Conservation (phyloP, 2,888 invertebrate genomes). For the Phortica okadai region DNA sequence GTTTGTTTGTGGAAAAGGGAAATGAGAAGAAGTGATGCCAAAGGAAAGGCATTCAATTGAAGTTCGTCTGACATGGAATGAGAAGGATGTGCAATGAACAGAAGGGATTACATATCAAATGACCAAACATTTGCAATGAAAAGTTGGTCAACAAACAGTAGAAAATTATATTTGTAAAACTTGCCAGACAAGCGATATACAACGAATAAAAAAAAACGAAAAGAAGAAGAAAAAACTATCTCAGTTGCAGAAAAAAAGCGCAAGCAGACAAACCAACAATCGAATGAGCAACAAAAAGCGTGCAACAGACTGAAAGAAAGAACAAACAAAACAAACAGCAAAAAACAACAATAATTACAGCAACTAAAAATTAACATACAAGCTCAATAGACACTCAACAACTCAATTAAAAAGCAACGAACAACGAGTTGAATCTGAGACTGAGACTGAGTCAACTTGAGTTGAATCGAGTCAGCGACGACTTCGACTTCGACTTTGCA, state of each 20-base stretch:
- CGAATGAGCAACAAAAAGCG: slow-evolving; percentile 18
- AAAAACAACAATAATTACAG: slow-evolving; percentile 41
- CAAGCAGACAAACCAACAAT: slow-evolving; percentile 19
- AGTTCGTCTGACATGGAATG: neutral
- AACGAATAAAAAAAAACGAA: neutral
- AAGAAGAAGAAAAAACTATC: neutral
- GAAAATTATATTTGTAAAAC: slow-evolving; percentile 28
- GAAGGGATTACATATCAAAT: neutral
- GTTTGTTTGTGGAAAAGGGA: neutral
- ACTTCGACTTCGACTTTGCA: neutral
- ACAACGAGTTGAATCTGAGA: neutral
- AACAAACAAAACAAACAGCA: slow-evolving; percentile 39
- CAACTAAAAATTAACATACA: slow-evolving; percentile 45
- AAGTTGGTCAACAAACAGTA: neutral
- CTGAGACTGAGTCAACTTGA: neutral
- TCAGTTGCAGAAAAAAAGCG: neutral
- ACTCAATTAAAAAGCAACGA: slow-evolving; percentile 57
- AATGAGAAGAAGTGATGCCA: neutral
- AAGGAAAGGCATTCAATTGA: slow-evolving; percentile 30
- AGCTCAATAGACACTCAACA: slow-evolving; percentile 58
- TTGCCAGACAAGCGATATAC: slow-evolving; percentile 9
- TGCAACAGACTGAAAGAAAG: slow-evolving; percentile 14
- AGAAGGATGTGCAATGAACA: neutral
- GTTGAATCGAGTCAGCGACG: neutral
- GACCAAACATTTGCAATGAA: neutral